Evolutionary conservation across 2,888 invertebrate genomes (phyloP).

Genomic region (Drosophila atroscutellata): DNA sequence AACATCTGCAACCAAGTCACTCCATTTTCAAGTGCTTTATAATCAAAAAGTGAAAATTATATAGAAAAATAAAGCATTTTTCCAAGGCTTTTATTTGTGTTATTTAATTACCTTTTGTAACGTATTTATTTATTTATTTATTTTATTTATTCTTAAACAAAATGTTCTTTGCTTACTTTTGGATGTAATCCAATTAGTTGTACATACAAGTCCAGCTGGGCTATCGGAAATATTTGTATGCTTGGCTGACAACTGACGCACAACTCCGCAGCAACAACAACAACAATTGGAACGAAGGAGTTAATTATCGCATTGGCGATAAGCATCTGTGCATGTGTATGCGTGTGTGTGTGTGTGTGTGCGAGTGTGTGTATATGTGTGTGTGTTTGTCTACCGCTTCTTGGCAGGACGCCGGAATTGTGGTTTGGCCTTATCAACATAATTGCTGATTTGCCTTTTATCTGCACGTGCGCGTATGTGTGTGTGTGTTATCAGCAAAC

Average conservation of each 20-base stretch:
- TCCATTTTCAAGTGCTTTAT: not conserved
- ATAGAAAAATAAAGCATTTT: not conserved
- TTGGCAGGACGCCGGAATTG: conserved; percentile 59
- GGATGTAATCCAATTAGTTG: not conserved
- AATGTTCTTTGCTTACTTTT: not conserved
- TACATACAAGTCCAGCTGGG: conserved; percentile 32
- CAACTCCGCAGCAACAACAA: conserved; percentile 8
- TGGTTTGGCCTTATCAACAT: conserved; percentile 39
- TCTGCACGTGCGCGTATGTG: conserved; percentile 20
- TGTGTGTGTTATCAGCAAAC: conserved; percentile 51
- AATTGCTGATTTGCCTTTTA: conserved; percentile 61
- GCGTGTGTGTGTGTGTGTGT: not conserved
- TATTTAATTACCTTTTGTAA: too few species aligned
- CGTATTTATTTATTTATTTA: too few species aligned
- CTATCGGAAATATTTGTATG: conserved; percentile 3
- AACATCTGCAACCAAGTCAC: not conserved
- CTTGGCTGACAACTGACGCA: conserved; percentile 35
- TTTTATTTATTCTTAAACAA: too few species aligned
- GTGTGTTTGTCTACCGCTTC: conserved; percentile 20
- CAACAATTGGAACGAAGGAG: conserved; percentile 39
- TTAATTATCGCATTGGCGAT: conserved; percentile 42
- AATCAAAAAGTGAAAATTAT: not conserved
- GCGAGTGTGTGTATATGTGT: not conserved
- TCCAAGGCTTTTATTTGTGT: not conserved
- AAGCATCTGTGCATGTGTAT: conserved; percentile 32